Evolutionary conservation across 1,140 invertebrate genomes (phyloP), one percentile per base, ranked within the genome.

Genomic region (Holotrichia oblita): DNA sequence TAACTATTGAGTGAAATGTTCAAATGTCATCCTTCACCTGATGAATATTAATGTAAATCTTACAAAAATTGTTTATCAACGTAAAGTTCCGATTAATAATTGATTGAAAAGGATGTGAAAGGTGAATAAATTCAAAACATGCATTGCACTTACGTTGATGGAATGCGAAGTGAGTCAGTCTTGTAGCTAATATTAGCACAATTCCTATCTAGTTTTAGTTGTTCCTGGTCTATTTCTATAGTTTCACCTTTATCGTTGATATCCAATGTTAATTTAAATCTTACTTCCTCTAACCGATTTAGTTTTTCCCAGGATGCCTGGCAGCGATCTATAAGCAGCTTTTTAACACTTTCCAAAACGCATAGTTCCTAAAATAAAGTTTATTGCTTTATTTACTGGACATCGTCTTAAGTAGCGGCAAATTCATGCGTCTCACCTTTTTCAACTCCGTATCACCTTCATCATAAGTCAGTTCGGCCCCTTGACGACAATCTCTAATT

Each of bases 291-390:
- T 22, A 98, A 86, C 40, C 93, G 90, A 84, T 93, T 94, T 9
- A 96, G 88, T 86, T 96, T 96, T 84, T 97, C 94, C 93, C 95
- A 96, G 0, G 93, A 91, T 42, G 92, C 91, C 83, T 94, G 91
- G 80, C 93, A 92, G 78, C 93, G 91, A 78, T 93, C 91, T 61
- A 93, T 91, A 40, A 96, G 85, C 80, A 92, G 85, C 80, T 91
- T 91, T 83, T 95, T 94, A 78, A 94, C 92, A 40, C 90, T 91
- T 85, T 95, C 93, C 44, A 95, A 90, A 4, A 94, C 90, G 74
- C 90, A 90, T 22, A 94, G 87, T 88, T 96, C 95, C 93, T 94
- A 84, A 6, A 87, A 76, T 81, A 75, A 79, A 81, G 77, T 44
- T 80, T 17, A 82, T 40, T 24, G 27, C 34, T 40, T 73, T 73